These are phyloP conservation scores for Schizothorax lantsangensis DNA, from an alignment of 2,797 vertebrate species.

Conservation along the genomic window DNA sequence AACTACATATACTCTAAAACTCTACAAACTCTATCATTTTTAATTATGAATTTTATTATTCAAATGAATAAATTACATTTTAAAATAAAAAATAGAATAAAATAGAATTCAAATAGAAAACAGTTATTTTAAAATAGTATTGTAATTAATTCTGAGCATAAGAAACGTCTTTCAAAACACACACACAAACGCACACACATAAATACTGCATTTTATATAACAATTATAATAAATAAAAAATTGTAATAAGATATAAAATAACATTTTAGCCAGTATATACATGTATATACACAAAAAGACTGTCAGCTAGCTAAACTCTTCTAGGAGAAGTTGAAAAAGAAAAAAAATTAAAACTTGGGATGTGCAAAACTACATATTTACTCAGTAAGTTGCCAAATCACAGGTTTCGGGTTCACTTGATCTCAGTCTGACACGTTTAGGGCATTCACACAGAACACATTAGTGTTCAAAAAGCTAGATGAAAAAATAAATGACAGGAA, in stretches of 20 bases:
- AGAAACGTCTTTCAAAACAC: no score
- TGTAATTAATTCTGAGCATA: neutral
- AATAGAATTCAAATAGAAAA: no score
- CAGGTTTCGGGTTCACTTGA: neutral
- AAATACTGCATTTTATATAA: no score
- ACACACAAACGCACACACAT: no score
- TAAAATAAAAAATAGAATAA: neutral
- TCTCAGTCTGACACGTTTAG: neutral
- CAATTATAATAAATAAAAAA: no score
- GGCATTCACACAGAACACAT: neutral
- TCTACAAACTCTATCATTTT: no score
- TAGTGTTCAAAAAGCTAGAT: neutral
- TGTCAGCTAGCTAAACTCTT: neutral
- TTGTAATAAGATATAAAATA: no score
- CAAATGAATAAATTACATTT: neutral
- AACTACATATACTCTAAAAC: no score
- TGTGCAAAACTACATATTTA: neutral
- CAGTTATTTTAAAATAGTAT: neutral
- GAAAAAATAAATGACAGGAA: neutral
- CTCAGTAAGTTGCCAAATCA: neutral
- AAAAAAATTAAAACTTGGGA: neutral
- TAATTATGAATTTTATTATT: neutral
- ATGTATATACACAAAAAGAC: neutral
- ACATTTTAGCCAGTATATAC: no score
- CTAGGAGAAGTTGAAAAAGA: neutral